Evolutionary conservation across 2,888 invertebrate genomes (phyloP), one percentile per base, ranked within the genome.

Genomic region (Chydorus sphaericus): DNA sequence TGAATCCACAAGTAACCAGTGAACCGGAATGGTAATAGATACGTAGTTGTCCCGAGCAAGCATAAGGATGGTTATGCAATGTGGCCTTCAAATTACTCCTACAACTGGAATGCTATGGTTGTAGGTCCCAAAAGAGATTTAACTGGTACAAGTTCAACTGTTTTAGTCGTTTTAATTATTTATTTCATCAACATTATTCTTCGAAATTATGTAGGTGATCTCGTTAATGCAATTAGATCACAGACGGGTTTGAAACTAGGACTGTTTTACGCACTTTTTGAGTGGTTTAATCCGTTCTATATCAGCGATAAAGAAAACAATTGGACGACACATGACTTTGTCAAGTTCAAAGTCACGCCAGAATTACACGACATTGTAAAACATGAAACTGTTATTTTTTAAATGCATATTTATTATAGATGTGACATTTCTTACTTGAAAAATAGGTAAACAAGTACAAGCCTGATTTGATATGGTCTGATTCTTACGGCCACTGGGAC

Each of bases 201-300:
- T 44, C n/a, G 8, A 29, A 7, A n/a, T n/a, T n/a, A n/a, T n/a
- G n/a, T 6, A 77, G 79, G 75, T 48, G 85, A 87, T 61, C 69
- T 91, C 10, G 76, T 86, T 0, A 62, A 68, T 8, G 83, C 87
- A 1, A 76, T 91, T 1, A 73, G 82, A 59, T 65, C 68, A 0
- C 69, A 75, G 23, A 75, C 78, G 10, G 66, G 74, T 20, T 63
- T 93, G 11, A 81, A 77, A 62, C 90, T 89, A 67, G 90, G 90
- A 0, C 71, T 89, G 0, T 91, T 90, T 65, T 85, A 90, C 66
- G 90, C 89, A 0, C 67, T 90, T 7, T 89, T 78, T 65, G 91
- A 91, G 69, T 91, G 90, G 90, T 91, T 76, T 65, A 83, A 91
- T 69, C 88, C 88, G 0, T 70, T 89, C 52, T 91, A 86, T 67